Percentiles rank a stretch among this genome's conserved stretches.
Conservation (phyloP, 2,797 vertebrate species). For the Kryptolebias ocellatus region DNA sequence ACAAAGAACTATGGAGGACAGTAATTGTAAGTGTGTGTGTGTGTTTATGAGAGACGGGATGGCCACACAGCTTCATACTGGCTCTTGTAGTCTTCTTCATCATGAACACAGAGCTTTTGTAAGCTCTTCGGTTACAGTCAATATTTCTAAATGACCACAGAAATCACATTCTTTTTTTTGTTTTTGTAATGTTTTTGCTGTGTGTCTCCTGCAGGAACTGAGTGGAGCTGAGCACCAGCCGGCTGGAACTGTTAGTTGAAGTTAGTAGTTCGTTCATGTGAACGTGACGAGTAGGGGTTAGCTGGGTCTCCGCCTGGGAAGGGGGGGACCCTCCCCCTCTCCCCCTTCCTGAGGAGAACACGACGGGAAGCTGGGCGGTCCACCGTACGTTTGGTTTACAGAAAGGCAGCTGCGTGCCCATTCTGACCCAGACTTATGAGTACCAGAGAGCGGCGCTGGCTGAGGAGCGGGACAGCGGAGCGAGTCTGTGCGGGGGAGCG, state of each 20-base stretch:
- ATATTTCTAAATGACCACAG: constrained; percentile 66
- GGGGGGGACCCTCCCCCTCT: constrained; percentile 36
- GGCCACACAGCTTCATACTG: constrained; percentile 73
- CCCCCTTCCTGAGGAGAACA: constrained; percentile 50
- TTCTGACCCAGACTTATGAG: constrained; percentile 59
- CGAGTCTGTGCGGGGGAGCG: constrained; percentile 57
- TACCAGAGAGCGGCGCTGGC: constrained; percentile 53
- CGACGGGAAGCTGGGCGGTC: constrained; percentile 63
- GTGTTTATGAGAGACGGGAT: constrained; percentile 63
- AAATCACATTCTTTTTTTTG: constrained; percentile 52
- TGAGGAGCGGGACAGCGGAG: constrained; percentile 55
- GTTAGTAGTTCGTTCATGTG: constrained; percentile 75
- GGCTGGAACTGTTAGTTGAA: constrained; percentile 77
- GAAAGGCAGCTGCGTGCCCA: constrained; percentile 61
- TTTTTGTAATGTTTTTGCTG: constrained; percentile 30
- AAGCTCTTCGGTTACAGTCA: constrained; percentile 59
- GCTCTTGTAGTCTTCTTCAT: constrained; percentile 69
- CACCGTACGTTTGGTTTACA: constrained; percentile 65
- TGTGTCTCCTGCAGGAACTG: constrained; percentile 52
- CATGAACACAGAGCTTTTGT: constrained; percentile 61
- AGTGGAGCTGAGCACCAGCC: constrained; percentile 69
- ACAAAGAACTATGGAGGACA: constrained; percentile 42
- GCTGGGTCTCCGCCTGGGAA: constrained; percentile 64
- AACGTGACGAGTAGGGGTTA: constrained; percentile 68
- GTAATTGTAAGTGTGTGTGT: constrained; percentile 29